phyloP scores from a whole-genome alignment of 2,888 invertebrate genomes.

The Tenodera sinensis region DNA sequence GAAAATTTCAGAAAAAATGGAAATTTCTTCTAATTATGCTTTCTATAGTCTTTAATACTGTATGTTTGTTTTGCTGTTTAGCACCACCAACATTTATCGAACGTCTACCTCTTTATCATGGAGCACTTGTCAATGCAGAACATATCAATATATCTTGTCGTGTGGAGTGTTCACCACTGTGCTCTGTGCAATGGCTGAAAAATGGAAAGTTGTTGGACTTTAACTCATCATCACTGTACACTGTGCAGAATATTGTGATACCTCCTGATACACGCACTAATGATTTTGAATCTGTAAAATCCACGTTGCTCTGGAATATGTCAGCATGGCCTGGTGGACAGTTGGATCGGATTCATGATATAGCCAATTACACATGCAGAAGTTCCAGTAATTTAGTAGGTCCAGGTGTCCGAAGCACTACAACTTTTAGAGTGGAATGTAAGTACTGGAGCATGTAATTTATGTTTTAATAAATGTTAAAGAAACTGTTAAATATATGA shows the following conservation, averaged over 20 bases:
- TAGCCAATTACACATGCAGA: conserved; percentile 78
- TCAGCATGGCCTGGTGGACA: conserved; percentile 75
- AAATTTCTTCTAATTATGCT: no score
- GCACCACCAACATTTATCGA: conserved; percentile 87
- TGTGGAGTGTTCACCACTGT: conserved; percentile 85
- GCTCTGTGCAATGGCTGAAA: conserved; percentile 81
- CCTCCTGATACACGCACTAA: conserved; percentile 74
- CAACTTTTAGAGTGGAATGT: conserved; percentile 88
- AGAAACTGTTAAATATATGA: no score
- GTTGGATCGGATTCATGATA: conserved; percentile 71
- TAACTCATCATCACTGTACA: conserved; percentile 15
- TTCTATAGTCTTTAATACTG: background rate
- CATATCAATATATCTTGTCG: conserved; percentile 72
- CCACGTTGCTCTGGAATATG: conserved; percentile 87
- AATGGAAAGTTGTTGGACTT: conserved; percentile 65
- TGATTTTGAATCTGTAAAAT: conserved; percentile 84
- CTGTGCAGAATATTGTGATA: conserved; percentile 55
- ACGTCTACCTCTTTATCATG: conserved; percentile 69
- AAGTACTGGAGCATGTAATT: conserved; percentile 46
- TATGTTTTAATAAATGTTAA: background rate
- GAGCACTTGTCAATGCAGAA: conserved; percentile 55
- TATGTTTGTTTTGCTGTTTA: conserved; percentile 38
- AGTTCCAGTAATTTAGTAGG: conserved; percentile 76
- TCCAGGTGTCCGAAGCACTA: conserved; percentile 74
- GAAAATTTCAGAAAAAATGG: no score